A percentile compares a stretch with the other conserved stretches of the same genome.
Evolutionary conservation across 2,888 invertebrate species (phyloP).

Genomic region (Drosophila robusta): DNA sequence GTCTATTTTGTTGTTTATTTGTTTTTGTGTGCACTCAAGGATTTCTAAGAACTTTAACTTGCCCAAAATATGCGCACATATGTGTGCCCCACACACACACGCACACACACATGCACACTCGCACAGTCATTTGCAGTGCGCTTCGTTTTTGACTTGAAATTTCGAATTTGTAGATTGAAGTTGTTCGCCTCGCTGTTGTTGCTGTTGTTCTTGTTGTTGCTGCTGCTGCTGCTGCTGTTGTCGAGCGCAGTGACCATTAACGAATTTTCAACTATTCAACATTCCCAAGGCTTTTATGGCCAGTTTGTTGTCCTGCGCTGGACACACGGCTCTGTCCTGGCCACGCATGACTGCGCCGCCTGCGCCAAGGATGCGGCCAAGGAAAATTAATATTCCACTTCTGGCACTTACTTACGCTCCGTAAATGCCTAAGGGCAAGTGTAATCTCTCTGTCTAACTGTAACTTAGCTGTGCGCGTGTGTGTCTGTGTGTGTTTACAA

Average conservation of each 20-base stretch:
- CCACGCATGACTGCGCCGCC: conserved; percentile 60
- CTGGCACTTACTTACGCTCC: conserved; percentile 79
- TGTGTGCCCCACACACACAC: conserved; percentile 38
- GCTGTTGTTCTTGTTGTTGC: conserved; percentile 25
- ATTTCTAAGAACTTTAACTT: conserved; percentile 84
- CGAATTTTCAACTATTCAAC: conserved; percentile 78
- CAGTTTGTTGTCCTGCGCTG: conserved; percentile 42
- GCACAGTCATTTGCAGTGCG: conserved; percentile 43
- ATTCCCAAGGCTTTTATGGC: conserved; percentile 49
- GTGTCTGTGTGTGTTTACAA: conserved; percentile 37
- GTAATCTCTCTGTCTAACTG: conserved; percentile 56
- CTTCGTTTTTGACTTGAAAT: conserved; percentile 36
- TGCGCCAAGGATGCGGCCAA: conserved; percentile 58
- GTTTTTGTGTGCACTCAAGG: conserved; percentile 84
- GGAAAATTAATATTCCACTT: conserved; percentile 80
- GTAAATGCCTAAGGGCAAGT: conserved; percentile 70
- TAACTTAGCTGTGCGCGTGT: conserved; percentile 19
- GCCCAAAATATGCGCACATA: conserved; percentile 71
- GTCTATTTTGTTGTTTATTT: conserved; percentile 82
- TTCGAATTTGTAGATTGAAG: conserved; percentile 44
- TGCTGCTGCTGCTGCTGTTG: conserved; percentile 33
- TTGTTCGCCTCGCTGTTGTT: conserved; percentile 13
- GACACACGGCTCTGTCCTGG: conserved; percentile 44
- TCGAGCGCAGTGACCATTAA: conserved; percentile 77
- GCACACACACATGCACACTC: conserved; percentile 26